These are phyloP conservation scores for Saturnia japonica DNA, from an alignment of 2,888 invertebrate genomes.

Conservation along the genomic window DNA sequence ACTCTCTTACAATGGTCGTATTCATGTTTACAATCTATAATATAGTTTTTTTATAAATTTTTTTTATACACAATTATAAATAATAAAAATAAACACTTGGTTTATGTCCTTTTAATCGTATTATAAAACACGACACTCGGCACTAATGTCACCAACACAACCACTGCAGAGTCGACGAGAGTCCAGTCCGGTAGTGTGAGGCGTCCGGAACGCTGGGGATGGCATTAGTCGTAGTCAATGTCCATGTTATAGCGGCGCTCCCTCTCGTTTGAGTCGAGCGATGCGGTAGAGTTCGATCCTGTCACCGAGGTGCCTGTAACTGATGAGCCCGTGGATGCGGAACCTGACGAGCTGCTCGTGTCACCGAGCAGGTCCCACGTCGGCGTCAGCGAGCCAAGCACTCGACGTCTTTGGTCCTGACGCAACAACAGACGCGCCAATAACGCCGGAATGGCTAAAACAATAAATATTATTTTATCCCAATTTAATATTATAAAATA, in stretches of 20 bases:
- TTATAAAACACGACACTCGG: neutral
- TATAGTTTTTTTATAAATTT: slow-evolving; percentile 25
- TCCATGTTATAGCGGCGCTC: slow-evolving; percentile 72
- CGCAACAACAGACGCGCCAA: slow-evolving; percentile 40
- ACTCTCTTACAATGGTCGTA: slow-evolving; percentile 39
- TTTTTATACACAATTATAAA: slow-evolving; percentile 34
- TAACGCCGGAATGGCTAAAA: slow-evolving; percentile 2
- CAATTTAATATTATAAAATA: too few species aligned
- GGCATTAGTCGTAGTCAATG: slow-evolving; percentile 70
- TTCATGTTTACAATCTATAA: slow-evolving; percentile 29
- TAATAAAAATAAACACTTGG: slow-evolving; percentile 30
- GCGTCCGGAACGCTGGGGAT: slow-evolving; percentile 4
- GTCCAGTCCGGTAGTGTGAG: neutral
- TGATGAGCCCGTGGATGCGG: slow-evolving; percentile 21
- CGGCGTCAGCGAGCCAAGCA: slow-evolving; percentile 25
- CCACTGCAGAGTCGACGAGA: slow-evolving; percentile 27
- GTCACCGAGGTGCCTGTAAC: slow-evolving; percentile 34
- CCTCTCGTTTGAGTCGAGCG: slow-evolving; percentile 47
- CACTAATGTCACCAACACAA: slow-evolving; percentile 30
- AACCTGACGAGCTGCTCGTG: slow-evolving; percentile 30
- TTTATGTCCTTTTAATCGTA: slow-evolving; percentile 25
- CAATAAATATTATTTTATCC: neutral
- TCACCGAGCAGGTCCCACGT: slow-evolving; percentile 27
- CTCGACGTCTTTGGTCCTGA: slow-evolving; percentile 33
- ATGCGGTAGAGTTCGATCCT: slow-evolving; percentile 39